These are phyloP conservation scores for Archocentrus centrarchus DNA, from an alignment of 2,113 vertebrate genomes.

Conservation along the genomic window DNA sequence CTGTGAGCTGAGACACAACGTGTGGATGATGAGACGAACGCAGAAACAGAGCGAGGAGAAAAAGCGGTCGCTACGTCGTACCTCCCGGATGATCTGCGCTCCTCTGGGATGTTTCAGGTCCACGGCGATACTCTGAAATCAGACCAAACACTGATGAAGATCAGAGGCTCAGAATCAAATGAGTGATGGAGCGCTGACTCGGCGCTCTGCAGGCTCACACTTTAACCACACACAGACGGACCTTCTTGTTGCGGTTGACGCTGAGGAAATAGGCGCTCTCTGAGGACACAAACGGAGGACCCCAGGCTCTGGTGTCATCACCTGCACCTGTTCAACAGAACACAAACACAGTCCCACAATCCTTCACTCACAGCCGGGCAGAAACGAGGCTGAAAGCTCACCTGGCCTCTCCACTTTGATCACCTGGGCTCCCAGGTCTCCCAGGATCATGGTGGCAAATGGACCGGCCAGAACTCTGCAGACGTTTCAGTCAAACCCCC, in stretches of 20 bases:
- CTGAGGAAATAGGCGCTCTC: slow-evolving; percentile 96
- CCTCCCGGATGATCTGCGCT: slow-evolving; percentile 85
- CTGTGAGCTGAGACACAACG: slow-evolving; percentile 85
- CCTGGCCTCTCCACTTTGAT: slow-evolving; percentile 97
- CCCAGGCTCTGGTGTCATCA: slow-evolving; percentile 95
- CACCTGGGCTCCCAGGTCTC: slow-evolving; percentile 94
- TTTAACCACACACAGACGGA: neutral
- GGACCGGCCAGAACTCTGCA: slow-evolving; percentile 94
- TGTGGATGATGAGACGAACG: neutral
- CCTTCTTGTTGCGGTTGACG: slow-evolving; percentile 96
- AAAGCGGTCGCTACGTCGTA: neutral
- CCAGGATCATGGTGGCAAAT: slow-evolving; percentile 97
- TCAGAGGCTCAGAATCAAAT: neutral
- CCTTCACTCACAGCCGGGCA: neutral
- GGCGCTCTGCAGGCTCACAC: neutral
- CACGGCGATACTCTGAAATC: slow-evolving; percentile 90
- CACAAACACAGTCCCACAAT: neutral
- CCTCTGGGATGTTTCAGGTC: slow-evolving; percentile 91
- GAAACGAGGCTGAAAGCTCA: neutral
- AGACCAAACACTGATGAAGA: neutral
- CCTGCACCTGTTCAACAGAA: slow-evolving; percentile 82
- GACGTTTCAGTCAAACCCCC: neutral
- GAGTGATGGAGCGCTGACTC: neutral
- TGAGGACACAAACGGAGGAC: slow-evolving; percentile 88
- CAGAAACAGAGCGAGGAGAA: slow-evolving; percentile 60